These are phyloP conservation scores for Gymnocypris eckloni DNA, from an alignment of 2,797 vertebrate genomes.

Conservation along the genomic window DNA sequence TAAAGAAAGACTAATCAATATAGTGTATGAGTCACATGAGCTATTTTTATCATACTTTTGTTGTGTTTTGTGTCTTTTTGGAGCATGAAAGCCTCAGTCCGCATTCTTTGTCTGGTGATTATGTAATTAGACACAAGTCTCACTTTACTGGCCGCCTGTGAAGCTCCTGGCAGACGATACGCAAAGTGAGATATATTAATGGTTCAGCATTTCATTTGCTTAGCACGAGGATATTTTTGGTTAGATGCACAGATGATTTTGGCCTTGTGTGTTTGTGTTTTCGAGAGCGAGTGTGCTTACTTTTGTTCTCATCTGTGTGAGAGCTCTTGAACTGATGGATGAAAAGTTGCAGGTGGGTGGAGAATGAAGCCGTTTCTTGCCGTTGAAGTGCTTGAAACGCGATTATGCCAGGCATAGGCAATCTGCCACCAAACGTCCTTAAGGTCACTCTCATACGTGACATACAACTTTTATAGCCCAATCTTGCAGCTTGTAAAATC, in stretches of 20 bases:
- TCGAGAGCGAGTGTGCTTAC: conserved; percentile 12
- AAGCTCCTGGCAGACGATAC: neutral
- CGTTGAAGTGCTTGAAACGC: conserved; percentile 74
- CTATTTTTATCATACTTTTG: neutral
- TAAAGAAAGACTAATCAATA: neutral
- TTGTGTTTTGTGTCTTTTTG: neutral
- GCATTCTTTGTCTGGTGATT: neutral
- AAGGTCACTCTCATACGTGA: conserved; percentile 53
- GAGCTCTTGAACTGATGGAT: conserved; percentile 54
- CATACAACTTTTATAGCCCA: conserved; percentile 33
- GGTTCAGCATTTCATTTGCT: conserved; percentile 27
- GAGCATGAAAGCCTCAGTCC: neutral
- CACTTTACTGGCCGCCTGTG: conserved; percentile 6
- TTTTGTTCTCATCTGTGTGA: conserved; percentile 58
- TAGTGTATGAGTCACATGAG: neutral
- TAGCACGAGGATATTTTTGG: conserved; percentile 14
- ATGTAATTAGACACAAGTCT: conserved; percentile 25
- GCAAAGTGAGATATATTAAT: conserved; percentile 15
- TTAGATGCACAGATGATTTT: conserved; percentile 15
- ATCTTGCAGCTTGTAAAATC: conserved; percentile 26
- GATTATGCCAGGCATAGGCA: conserved; percentile 55
- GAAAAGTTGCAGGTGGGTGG: conserved; percentile 69
- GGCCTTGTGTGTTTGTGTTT: neutral
- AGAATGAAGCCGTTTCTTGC: conserved; percentile 71
- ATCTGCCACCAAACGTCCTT: conserved; percentile 53